phyloP scores from a whole-genome alignment of 2,888 invertebrate species.

The Agrochola litura region DNA sequence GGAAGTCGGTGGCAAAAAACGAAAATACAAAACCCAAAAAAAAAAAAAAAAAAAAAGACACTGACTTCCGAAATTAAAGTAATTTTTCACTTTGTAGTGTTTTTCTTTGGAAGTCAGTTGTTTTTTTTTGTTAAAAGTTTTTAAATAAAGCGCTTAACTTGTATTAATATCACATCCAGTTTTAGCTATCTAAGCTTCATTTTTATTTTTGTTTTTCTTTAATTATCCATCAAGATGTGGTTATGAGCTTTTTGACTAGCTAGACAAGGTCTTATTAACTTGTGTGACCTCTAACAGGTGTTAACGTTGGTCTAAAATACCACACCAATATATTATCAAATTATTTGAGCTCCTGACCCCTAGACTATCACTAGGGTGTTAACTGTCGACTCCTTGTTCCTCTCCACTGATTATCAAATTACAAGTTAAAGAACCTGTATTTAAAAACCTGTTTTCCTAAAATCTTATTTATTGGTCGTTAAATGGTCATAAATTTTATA shows the following conservation, averaged over 20 bases:
- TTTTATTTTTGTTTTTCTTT: background rate
- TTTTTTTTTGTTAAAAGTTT: too few relatives aligned
- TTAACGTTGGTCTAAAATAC: constrained; percentile 3
- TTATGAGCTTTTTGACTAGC: background rate
- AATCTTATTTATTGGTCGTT: constrained; percentile 47
- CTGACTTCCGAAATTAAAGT: too few relatives aligned
- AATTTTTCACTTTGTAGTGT: too few relatives aligned
- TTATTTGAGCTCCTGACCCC: constrained; percentile 23
- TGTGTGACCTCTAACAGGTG: background rate
- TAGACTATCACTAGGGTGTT: constrained; percentile 19
- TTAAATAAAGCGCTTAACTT: background rate
- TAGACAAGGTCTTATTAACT: background rate
- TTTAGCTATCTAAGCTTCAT: background rate
- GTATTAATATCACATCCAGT: background rate
- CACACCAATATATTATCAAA: constrained; percentile 13
- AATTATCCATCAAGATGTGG: background rate
- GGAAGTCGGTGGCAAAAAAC: too few relatives aligned
- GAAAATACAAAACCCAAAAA: too few relatives aligned
- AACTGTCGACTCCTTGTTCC: constrained; percentile 6
- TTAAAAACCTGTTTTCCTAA: constrained; percentile 20
- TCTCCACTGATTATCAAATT: constrained; percentile 26
- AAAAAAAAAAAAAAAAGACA: too few relatives aligned
- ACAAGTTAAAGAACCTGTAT: constrained; percentile 20
- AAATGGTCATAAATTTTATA: constrained; percentile 45
- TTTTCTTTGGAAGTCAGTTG: too few relatives aligned